Percentiles rank a stretch among this genome's conserved stretches.
These are phyloP conservation scores for Auanema sp. DNA, from an alignment of 2,888 invertebrate species.

Conservation along the genomic window DNA sequence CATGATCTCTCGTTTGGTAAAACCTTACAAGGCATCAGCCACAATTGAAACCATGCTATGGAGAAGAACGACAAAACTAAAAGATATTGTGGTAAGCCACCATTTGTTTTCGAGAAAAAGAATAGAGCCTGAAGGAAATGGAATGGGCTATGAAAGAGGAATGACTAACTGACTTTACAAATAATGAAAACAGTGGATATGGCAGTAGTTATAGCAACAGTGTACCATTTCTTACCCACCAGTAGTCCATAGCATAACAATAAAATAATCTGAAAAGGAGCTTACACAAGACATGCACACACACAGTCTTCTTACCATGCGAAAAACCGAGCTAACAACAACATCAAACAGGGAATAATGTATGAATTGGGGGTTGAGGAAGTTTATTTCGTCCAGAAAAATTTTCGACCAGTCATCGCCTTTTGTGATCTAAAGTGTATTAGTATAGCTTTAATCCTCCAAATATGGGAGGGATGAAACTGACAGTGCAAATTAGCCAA, in stretches of 20 bases:
- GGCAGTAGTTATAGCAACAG: conserved; percentile 53
- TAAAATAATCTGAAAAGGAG: conserved; percentile 27
- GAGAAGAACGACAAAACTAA: conserved; percentile 51
- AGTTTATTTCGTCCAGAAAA: conserved; percentile 52
- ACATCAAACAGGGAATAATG: conserved; percentile 53
- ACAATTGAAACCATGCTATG: conserved; percentile 56
- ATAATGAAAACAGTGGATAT: conserved; percentile 48
- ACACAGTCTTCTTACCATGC: conserved; percentile 30
- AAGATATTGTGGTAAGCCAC: conserved; percentile 43
- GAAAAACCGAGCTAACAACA: conserved; percentile 45
- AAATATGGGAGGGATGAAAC: not conserved
- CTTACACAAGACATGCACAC: not conserved
- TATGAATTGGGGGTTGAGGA: conserved; percentile 47
- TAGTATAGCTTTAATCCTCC: not conserved
- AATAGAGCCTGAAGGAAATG: conserved; percentile 28
- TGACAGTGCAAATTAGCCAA: conserved; percentile 54
- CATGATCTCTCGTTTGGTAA: conserved; percentile 48
- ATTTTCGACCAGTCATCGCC: conserved; percentile 48
- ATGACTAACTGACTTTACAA: conserved; percentile 40
- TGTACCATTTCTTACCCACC: conserved; percentile 48
- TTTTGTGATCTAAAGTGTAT: conserved; percentile 26
- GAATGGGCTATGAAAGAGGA: conserved; percentile 18
- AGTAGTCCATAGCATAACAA: conserved; percentile 42
- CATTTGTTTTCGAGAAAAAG: conserved; percentile 32
- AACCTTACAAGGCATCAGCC: conserved; percentile 58